phyloP scores from a whole-genome alignment of 2,797 vertebrate species.

The Alosa sapidissima region DNA sequence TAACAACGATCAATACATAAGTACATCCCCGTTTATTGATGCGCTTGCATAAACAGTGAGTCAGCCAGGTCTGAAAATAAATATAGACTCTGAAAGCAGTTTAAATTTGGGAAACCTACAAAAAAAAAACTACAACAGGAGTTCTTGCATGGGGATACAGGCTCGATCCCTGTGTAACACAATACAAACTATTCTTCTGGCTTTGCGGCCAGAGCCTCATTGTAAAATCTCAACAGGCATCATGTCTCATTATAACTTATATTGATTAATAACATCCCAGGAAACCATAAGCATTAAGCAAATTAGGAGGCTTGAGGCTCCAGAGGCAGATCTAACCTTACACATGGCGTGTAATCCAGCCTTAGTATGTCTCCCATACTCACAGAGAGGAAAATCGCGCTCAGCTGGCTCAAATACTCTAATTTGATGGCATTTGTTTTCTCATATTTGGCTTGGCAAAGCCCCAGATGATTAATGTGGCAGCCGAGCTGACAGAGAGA shows the following conservation, averaged over 20 bases:
- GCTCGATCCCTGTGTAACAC: not conserved
- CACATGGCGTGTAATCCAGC: conserved; percentile 50
- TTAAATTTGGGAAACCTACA: not conserved
- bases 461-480: conserved; percentile 70
- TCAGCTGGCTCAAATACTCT: conserved; percentile 53
- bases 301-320: conserved; percentile 54
- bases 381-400: conserved; percentile 53
- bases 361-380: conserved; percentile 46
- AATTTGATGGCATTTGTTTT: conserved; percentile 64
- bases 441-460: conserved; percentile 67
- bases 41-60: conserved; percentile 11
- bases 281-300: conserved; percentile 62
- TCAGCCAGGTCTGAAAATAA: conserved; percentile 3
- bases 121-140: not conserved
- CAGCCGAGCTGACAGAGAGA: conserved; percentile 63
- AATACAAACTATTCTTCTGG: not conserved
- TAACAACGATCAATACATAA: conserved; percentile 47
- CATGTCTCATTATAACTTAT: conserved; percentile 59
- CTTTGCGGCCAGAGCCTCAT: conserved; percentile 26
- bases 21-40: conserved; percentile 26
- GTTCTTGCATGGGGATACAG: not conserved
- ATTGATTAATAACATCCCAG: conserved; percentile 70
- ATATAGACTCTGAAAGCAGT: not conserved
- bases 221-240: conserved; percentile 55
- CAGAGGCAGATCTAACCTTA: conserved; percentile 58